These are phyloP conservation scores for Lynx canadensis DNA, from an alignment of 2,113 vertebrate species.

Conservation along the genomic window DNA sequence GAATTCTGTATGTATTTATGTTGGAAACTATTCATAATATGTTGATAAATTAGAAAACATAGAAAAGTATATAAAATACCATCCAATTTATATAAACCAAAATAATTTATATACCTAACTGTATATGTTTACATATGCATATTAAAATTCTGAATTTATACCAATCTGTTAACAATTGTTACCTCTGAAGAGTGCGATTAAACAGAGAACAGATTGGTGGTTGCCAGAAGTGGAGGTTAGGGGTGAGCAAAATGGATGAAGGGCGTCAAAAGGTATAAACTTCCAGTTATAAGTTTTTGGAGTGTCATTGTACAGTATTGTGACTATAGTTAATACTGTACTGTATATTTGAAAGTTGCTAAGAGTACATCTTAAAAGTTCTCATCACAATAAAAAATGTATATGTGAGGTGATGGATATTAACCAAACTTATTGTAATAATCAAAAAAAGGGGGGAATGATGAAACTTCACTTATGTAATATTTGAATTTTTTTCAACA, in stretches of 20 bases:
- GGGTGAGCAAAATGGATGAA: not conserved
- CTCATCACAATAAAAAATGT: not conserved
- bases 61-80: not conserved
- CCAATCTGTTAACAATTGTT: not conserved
- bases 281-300: not conserved
- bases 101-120: not conserved
- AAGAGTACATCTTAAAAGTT: not conserved
- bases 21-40: not conserved
- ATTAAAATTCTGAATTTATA: conserved; percentile 30
- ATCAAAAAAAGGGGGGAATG: not conserved
- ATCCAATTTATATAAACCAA: not conserved
- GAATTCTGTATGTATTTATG: not conserved
- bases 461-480: not conserved
- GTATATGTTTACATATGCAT: not conserved
- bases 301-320: not conserved
- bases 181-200: not conserved
- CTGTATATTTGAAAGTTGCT: not conserved
- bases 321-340: not conserved
- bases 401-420: not conserved
- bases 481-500: conserved; percentile 19
- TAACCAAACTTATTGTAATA: not conserved
- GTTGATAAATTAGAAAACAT: not conserved
- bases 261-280: not conserved
- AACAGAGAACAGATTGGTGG: not conserved
- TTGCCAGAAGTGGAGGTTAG: not conserved